phyloP scores from a whole-genome alignment of 2,113 vertebrate genomes.

The Syngnathus floridae region DNA sequence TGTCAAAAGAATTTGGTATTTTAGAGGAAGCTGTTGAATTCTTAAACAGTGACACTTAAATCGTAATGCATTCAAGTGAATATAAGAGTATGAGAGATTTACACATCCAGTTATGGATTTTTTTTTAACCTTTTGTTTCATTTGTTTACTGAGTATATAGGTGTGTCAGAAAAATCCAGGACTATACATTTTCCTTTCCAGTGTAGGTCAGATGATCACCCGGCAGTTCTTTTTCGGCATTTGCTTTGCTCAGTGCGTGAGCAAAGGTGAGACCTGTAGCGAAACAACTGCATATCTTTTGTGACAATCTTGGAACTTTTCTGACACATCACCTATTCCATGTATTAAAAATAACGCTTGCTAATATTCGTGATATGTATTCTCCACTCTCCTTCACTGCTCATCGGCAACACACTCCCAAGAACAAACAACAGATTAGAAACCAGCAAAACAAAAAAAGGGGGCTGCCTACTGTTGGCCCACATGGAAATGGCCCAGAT shows the following conservation, averaged over 20 bases:
- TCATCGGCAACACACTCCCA: constrained; percentile 54
- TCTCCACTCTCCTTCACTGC: constrained; percentile 41
- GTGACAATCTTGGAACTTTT: constrained; percentile 22
- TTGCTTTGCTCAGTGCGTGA: too few species aligned
- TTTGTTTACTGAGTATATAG: background rate
- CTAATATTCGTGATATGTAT: constrained; percentile 47
- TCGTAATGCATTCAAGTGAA: background rate
- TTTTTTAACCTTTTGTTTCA: background rate
- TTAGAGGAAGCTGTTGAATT: background rate
- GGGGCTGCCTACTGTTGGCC: constrained; percentile 55
- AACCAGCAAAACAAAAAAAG: constrained; percentile 39
- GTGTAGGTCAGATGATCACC: too few species aligned
- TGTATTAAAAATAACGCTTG: constrained; percentile 10
- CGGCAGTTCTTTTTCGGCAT: too few species aligned
- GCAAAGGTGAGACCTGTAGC: too few species aligned
- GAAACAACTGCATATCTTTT: background rate
- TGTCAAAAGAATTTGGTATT: background rate
- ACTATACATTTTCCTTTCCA: too few species aligned
- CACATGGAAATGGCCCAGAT: constrained; percentile 67
- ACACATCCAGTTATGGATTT: background rate
- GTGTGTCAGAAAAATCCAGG: too few species aligned
- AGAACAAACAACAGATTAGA: constrained; percentile 67
- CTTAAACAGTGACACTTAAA: too few species aligned
- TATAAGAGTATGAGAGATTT: background rate
- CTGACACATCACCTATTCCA: constrained; percentile 35